These are phyloP conservation scores for Poecilia latipinna DNA, from an alignment of 2,113 vertebrate species.

Conservation along the genomic window DNA sequence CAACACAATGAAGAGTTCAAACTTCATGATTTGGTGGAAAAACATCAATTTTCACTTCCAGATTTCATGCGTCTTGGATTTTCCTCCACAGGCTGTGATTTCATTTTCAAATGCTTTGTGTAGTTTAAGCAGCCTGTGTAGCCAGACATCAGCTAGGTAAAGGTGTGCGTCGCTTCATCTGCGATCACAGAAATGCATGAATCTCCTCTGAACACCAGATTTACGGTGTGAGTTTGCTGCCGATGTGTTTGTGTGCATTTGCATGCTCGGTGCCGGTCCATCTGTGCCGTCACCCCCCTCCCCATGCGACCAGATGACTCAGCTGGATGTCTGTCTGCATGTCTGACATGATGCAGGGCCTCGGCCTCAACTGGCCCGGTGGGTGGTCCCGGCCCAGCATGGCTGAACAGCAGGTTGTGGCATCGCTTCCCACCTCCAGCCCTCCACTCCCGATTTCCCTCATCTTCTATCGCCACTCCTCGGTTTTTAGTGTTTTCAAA, in stretches of 20 bases:
- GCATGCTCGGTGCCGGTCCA: constrained; percentile 47
- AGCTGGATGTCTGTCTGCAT: constrained; percentile 52
- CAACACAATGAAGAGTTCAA: not conserved
- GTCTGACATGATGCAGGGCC: constrained; percentile 59
- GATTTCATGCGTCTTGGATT: not conserved
- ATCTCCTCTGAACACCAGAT: constrained; percentile 29
- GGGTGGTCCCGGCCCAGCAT: constrained; percentile 50
- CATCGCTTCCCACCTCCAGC: constrained; percentile 23
- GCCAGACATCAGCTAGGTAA: not conserved
- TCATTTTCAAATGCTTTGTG: not conserved
- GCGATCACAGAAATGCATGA: constrained; percentile 1
- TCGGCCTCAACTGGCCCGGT: constrained; percentile 56
- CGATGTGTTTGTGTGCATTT: constrained; percentile 19
- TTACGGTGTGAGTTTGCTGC: constrained; percentile 2
- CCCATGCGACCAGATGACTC: constrained; percentile 56
- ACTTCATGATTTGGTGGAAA: not conserved
- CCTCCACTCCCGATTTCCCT: constrained; percentile 19
- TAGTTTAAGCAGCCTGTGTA: not conserved
- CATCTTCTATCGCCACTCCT: constrained; percentile 26
- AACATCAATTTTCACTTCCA: not conserved
- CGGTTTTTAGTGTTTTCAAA: constrained; percentile 30
- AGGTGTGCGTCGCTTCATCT: not conserved
- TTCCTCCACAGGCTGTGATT: not conserved
- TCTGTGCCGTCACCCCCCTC: constrained; percentile 25
- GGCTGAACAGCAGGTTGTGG: constrained; percentile 52